A percentile compares a stretch with the other conserved stretches of the same genome.
These are phyloP conservation scores for Epiblema foenella DNA, from an alignment of 2,888 invertebrate species.

Conservation along the genomic window DNA sequence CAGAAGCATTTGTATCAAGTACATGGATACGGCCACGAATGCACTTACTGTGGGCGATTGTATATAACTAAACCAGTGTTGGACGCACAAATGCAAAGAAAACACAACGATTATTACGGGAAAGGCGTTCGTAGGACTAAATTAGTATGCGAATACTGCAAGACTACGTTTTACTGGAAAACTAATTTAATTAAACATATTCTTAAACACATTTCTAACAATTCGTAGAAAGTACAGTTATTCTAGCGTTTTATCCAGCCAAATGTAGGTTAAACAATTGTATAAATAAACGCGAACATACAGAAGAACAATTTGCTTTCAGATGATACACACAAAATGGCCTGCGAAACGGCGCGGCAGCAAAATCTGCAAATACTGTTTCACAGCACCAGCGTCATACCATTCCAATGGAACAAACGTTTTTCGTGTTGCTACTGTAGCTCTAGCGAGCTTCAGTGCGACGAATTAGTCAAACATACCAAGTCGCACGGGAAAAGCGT, in stretches of 20 bases:
- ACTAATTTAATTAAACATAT: conserved; percentile 17
- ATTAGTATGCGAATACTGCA: conserved; percentile 16
- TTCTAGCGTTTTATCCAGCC: not conserved
- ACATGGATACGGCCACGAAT: conserved; percentile 6
- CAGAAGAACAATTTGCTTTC: conserved; percentile 43
- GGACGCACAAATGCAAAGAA: not conserved
- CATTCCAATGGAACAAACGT: conserved; percentile 33
- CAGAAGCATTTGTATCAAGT: not conserved
- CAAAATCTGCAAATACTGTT: conserved; percentile 43
- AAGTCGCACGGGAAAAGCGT: conserved; percentile 31
- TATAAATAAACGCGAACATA: conserved; percentile 36
- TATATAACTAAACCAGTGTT: not conserved
- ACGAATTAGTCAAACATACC: conserved; percentile 35
- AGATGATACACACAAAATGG: conserved; percentile 43
- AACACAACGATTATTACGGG: conserved; percentile 8
- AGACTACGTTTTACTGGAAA: conserved; percentile 23
- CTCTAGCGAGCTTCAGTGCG: conserved; percentile 9
- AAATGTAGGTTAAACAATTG: conserved; percentile 18
- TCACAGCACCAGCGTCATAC: conserved; percentile 35
- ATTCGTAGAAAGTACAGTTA: not conserved
- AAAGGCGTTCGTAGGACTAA: not conserved
- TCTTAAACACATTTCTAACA: not conserved
- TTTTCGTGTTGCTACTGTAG: conserved; percentile 33
- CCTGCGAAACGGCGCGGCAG: conserved; percentile 37
- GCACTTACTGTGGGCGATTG: conserved; percentile 1